phyloP scores from a whole-genome alignment of 1,140 invertebrate genomes.

The Antheraea pernyi region DNA sequence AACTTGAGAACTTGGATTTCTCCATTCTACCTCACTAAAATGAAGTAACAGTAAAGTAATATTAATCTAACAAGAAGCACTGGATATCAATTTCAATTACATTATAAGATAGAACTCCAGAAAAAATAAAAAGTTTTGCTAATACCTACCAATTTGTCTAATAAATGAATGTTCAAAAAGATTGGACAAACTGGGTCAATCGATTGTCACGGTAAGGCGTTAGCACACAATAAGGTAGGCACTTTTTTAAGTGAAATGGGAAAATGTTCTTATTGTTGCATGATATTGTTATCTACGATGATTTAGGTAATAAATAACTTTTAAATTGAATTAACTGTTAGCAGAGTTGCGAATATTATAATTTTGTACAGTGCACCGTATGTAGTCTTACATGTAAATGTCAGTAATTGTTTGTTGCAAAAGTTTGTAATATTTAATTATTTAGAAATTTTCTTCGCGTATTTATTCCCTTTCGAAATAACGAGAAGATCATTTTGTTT shows the following conservation, averaged over 20 bases:
- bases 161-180: not conserved
- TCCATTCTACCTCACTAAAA: not conserved
- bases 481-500: too few relatives aligned
- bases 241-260: not conserved
- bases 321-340: too few relatives aligned
- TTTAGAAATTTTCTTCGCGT: too few relatives aligned
- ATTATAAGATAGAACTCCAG: not conserved
- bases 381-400: too few relatives aligned
- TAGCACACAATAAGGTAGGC: not conserved
- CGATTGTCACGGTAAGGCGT: not conserved
- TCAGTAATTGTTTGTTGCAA: too few relatives aligned
- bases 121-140: not conserved
- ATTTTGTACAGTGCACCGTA: too few relatives aligned
- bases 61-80: not conserved
- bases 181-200: not conserved
- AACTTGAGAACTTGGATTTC: constrained; percentile 7
- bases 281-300: too few relatives aligned
- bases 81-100: not conserved
- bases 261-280: not conserved
- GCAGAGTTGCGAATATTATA: too few relatives aligned
- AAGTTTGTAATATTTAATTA: too few relatives aligned
- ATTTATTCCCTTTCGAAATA: too few relatives aligned
- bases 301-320: too few relatives aligned
- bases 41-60: not conserved
- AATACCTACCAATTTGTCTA: not conserved